These are phyloP conservation scores for Eupithecia subfuscata DNA, from an alignment of 2,888 invertebrate species.

Conservation along the genomic window DNA sequence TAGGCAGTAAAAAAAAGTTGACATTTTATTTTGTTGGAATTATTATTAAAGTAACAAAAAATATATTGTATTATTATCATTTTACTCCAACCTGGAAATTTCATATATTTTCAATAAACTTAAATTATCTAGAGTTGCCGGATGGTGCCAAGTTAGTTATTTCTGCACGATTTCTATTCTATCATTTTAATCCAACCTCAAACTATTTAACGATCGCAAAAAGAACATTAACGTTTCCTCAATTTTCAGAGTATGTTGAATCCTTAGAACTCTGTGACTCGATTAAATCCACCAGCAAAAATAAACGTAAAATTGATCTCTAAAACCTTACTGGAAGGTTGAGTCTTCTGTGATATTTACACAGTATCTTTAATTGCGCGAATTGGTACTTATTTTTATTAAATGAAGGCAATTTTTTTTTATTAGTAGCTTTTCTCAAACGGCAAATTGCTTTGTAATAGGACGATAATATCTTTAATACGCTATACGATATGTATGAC, in stretches of 20 bases:
- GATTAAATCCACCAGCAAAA: slow-evolving; percentile 35
- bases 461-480: slow-evolving; percentile 39
- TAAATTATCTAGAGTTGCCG: background rate
- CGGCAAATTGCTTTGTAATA: slow-evolving; percentile 47
- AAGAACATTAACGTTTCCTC: slow-evolving; percentile 26
- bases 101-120: no score
- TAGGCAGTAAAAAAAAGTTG: no score
- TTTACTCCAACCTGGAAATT: no score
- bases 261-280: slow-evolving; percentile 39
- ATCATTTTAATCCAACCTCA: slow-evolving; percentile 15
- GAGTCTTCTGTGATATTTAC: slow-evolving; percentile 16
- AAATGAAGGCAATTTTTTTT: slow-evolving; percentile 35
- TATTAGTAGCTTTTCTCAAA: slow-evolving; percentile 35
- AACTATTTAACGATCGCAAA: slow-evolving; percentile 24
- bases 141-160: background rate
- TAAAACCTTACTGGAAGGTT: background rate
- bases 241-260: slow-evolving; percentile 33
- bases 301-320: slow-evolving; percentile 14
- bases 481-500: no score
- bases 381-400: slow-evolving; percentile 36
- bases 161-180: background rate
- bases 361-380: slow-evolving; percentile 26
- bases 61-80: no score
- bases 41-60: no score
- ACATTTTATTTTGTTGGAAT: no score